Evolutionary conservation across 2,888 invertebrate species (phyloP).

Genomic region (Strigamia crassipes): DNA sequence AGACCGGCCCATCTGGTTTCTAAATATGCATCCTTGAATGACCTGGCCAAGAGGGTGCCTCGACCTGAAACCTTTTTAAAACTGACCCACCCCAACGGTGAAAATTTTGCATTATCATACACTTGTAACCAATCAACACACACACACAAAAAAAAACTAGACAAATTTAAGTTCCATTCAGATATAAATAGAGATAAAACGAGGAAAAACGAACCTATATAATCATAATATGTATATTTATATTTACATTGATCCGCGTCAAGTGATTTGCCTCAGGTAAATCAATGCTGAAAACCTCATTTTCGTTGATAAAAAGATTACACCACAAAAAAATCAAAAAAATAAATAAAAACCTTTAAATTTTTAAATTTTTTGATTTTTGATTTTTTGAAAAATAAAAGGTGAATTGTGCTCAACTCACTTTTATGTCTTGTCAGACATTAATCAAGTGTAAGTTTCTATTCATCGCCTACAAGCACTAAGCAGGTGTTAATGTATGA

Average conservation of each 20-base stretch:
- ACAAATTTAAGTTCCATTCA: too few species aligned
- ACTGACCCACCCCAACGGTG: slow-evolving; percentile 23
- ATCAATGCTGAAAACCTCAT: too few species aligned
- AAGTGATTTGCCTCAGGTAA: too few species aligned
- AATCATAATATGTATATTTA: neutral
- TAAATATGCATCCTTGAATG: slow-evolving; percentile 42
- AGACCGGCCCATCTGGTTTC: slow-evolving; percentile 42
- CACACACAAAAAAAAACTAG: neutral
- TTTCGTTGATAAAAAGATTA: too few species aligned
- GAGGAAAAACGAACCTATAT: neutral
- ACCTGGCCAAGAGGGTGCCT: slow-evolving; percentile 40
- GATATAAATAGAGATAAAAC: neutral
- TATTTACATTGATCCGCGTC: neutral
- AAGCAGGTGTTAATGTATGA: slow-evolving; percentile 3
- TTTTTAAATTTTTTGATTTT: too few species aligned
- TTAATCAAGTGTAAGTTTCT: neutral
- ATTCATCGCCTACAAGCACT: neutral
- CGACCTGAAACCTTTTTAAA: slow-evolving; percentile 42
- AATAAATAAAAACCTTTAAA: too few species aligned
- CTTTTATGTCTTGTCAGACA: too few species aligned
- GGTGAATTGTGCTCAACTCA: too few species aligned
- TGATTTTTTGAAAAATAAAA: too few species aligned
- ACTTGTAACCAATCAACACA: neutral
- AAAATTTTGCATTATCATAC: slow-evolving; percentile 6
- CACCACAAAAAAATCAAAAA: too few species aligned